Percentiles rank a stretch among this genome's conserved stretches.
Conservation (phyloP, 2,113 vertebrate genomes). For the Murina feae region DNA sequence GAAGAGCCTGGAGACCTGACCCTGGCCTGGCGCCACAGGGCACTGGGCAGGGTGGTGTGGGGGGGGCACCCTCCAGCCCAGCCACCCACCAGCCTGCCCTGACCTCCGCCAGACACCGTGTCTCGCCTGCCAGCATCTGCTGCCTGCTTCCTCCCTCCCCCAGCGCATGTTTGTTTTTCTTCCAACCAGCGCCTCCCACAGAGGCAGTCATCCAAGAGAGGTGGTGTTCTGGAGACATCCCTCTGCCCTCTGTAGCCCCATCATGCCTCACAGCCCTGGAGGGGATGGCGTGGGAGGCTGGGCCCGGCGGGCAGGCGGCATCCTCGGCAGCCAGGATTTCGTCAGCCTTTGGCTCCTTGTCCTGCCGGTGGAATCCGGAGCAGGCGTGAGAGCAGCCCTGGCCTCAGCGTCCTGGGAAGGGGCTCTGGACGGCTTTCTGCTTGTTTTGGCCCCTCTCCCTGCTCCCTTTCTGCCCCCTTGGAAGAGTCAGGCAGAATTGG, state of each 20-base stretch:
- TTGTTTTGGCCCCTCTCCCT: not conserved
- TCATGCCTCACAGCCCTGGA: not conserved
- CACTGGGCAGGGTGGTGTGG: not conserved
- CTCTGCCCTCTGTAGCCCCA: not conserved
- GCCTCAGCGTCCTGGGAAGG: not conserved
- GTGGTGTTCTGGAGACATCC: not conserved
- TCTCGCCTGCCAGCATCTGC: slow-evolving; percentile 27
- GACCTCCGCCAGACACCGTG: not conserved
- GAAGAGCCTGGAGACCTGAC: not conserved
- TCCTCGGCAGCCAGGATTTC: not conserved
- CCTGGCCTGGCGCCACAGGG: not conserved
- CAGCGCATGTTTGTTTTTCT: slow-evolving; percentile 47
- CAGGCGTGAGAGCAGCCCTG: not conserved
- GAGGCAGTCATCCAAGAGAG: slow-evolving; percentile 43
- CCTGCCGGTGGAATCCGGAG: not conserved
- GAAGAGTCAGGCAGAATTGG: not conserved
- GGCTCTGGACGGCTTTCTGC: not conserved
- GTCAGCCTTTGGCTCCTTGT: not conserved
- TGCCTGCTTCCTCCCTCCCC: slow-evolving; percentile 38
- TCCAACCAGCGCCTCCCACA: slow-evolving; percentile 38
- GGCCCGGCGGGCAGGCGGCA: not conserved
- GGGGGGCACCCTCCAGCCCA: not conserved
- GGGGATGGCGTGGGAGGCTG: not conserved
- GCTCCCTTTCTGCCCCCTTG: not conserved
- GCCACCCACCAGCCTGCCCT: not conserved